Base-by-base conservation (phyloP, 2,888 invertebrate species). In the Drymonia ruficornis region DNA sequence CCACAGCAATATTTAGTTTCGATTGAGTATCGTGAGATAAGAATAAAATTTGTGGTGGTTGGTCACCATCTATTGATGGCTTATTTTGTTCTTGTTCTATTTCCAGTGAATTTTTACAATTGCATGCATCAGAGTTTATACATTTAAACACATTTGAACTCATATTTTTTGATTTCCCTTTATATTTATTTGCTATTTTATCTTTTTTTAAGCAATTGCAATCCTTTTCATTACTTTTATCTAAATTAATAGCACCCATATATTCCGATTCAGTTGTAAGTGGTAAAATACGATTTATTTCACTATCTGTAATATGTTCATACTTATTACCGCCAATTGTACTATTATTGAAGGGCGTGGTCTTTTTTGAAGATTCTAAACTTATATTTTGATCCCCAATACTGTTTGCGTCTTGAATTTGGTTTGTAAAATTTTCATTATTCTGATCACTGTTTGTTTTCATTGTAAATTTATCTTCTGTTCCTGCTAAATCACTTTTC, bases 231-330 rank as follows among this genome's bases (percentile, higher is more conserved):
- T 77, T 77, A 66, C 84, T 87, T 73, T 84, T 87, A 45, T 89
- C 85, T 53, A 88, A 78, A 78, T 86, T 84, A 19, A 88, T 65
- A 15, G 76, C 75, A 29, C 83, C 84, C 63, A 90, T 84, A 60
- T 86, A 88, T 68, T 84, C 84, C 34, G 89, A 89, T 60, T 78
- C 73, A 13, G 78, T 83, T n/a, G 66, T 60, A 23, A 54, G 42
- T 12, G 72, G 74, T 36, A 70, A 48, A 7, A 19, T 51, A 38
- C 51, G 50, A 13, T 58, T 53, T 46, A 52, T 43, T 40, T 65
- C 53, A 13, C 49, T 53, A 34, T 52, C 45, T 40, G 61, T 64
- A 19, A 54, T 50, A n/a, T 49, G 9, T 36, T 46, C 45, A 7
- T 42, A 51, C 18, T 52, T 56, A 12, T 43, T 49, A 12, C 3